Conservation (phyloP, 2,113 vertebrate genomes). For the Panurus biarmicus region DNA sequence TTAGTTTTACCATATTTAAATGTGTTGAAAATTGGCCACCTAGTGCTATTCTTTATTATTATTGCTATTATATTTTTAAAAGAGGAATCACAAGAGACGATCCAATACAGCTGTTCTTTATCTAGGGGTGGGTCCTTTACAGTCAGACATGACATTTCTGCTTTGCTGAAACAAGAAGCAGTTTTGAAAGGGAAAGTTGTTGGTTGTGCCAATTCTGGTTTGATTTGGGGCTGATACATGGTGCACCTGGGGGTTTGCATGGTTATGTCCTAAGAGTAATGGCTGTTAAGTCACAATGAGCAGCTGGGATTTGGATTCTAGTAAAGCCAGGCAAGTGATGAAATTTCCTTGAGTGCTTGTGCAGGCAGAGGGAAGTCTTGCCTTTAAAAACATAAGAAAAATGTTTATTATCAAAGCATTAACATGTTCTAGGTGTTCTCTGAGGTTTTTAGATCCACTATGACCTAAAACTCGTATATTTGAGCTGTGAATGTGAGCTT, state of each 20-base stretch:
- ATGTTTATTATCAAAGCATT: not conserved
- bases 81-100: not conserved
- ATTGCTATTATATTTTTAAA: not conserved
- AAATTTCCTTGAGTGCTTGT: accelerated
- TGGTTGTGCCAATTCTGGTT: not conserved
- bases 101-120: not conserved
- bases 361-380: not conserved
- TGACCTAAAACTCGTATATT: not conserved
- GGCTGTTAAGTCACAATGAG: not conserved
- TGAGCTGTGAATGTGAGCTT: not conserved
- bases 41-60: not conserved
- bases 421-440: not conserved
- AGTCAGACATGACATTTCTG: not conserved
- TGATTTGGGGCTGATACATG: not conserved
- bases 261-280: not conserved
- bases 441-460: not conserved
- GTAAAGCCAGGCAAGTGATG: not conserved
- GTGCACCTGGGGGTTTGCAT: not conserved
- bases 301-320: not conserved
- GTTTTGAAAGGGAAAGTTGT: not conserved
- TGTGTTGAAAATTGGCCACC: not conserved
- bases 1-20: not conserved
- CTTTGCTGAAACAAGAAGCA: not conserved
- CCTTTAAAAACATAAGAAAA: not conserved
- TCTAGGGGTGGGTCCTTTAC: not conserved